These are phyloP conservation scores for Pseudomyrmex sp. DNA, from an alignment of 1,140 invertebrate species.

Conservation along the genomic window DNA sequence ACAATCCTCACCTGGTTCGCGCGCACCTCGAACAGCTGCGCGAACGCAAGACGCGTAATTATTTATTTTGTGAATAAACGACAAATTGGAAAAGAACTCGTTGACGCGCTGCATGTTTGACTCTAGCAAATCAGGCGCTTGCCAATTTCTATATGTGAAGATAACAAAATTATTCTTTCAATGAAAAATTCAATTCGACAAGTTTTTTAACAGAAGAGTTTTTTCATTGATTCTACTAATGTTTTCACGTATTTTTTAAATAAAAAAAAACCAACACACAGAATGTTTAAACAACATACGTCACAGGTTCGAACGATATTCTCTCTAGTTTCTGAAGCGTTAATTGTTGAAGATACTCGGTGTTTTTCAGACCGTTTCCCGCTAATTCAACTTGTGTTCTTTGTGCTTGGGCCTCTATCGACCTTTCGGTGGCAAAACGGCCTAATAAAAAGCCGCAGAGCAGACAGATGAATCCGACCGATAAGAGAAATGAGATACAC, in stretches of 20 bases:
- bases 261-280: not conserved
- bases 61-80: conserved; percentile 65
- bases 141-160: conserved; percentile 35
- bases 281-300: not conserved
- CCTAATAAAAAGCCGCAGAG: conserved; percentile 84
- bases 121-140: conserved; percentile 1
- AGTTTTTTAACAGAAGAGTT: not conserved
- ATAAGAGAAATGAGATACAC: conserved; percentile 85
- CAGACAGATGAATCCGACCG: conserved; percentile 83
- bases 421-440: conserved; percentile 81
- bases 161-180: not conserved
- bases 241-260: not conserved
- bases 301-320: conserved; percentile 62
- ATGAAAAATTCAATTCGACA: not conserved
- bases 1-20: conserved; percentile 77
- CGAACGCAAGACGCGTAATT: conserved; percentile 70
- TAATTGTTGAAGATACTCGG: conserved; percentile 72
- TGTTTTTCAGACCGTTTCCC: conserved; percentile 77
- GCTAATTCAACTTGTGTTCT: conserved; percentile 74
- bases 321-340: conserved; percentile 72
- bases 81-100: conserved; percentile 62
- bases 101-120: conserved; percentile 55
- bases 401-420: conserved; percentile 74
- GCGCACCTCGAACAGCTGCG: conserved; percentile 74
- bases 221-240: no score